These are phyloP conservation scores for Lagopus leucura DNA, from an alignment of 2,113 vertebrate species.

Conservation along the genomic window DNA sequence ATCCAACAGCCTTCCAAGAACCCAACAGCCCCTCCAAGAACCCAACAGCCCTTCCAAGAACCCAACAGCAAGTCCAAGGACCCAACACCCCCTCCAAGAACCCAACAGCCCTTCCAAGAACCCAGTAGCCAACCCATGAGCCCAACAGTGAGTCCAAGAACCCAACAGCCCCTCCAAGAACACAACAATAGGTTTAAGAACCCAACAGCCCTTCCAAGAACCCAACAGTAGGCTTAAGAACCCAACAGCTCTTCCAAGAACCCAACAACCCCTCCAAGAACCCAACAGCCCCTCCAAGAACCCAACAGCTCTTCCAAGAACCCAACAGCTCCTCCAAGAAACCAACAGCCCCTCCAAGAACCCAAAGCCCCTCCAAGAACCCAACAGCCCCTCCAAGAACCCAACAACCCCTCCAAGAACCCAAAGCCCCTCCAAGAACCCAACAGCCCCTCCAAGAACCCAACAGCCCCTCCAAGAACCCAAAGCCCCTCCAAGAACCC, in stretches of 20 bases:
- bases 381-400: not conserved
- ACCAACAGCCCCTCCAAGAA: accelerated
- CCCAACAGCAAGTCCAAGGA: not conserved
- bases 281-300: too few species aligned
- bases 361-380: not conserved
- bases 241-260: not conserved
- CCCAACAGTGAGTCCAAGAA: too few species aligned
- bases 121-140: too few species aligned
- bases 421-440: accelerated
- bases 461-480: accelerated
- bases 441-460: accelerated
- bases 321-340: accelerated
- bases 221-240: too few species aligned
- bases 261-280: not conserved
- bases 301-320: too few species aligned
- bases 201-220: too few species aligned
- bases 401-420: not conserved
- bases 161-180: accelerated
- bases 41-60: not conserved
- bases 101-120: not conserved
- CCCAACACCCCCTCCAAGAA: not conserved
- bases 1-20: not conserved
- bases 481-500: accelerated
- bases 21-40: too few species aligned
- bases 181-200: accelerated